phyloP scores from a whole-genome alignment of 2,797 vertebrate species.

The Sebastes paucispinis region DNA sequence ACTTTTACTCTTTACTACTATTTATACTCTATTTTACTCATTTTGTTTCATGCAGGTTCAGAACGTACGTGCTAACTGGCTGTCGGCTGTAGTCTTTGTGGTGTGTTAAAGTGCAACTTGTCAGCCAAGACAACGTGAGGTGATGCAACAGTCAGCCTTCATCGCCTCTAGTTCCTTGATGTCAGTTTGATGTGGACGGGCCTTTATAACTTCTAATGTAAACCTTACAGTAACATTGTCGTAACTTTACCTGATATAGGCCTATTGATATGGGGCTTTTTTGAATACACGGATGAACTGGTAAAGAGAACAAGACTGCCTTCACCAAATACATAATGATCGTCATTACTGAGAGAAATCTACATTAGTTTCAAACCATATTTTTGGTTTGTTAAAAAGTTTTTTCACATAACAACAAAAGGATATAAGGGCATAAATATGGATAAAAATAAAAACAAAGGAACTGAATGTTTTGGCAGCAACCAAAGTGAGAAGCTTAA shows the following conservation, averaged over 20 bases:
- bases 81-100: no score
- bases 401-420: slow-evolving; percentile 7
- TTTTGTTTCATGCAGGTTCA: no score
- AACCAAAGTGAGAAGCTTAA: slow-evolving; percentile 30
- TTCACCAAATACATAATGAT: background rate
- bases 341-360: background rate
- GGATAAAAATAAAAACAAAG: slow-evolving; percentile 25
- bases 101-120: no score
- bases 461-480: slow-evolving; percentile 16
- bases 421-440: background rate
- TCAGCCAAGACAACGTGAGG: no score
- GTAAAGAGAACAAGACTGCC: background rate
- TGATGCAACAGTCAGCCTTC: accelerated
- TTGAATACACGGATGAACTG: background rate
- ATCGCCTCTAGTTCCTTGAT: no score
- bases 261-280: background rate
- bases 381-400: background rate
- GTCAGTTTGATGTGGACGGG: no score
- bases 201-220: background rate
- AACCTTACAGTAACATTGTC: background rate
- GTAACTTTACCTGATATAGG: background rate
- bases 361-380: background rate
- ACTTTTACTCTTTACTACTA: no score
- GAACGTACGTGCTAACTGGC: no score
- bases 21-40: no score